Percentiles rank a stretch among this genome's conserved stretches.
Conservation (phyloP, 1,140 invertebrate genomes). For the Adelges cooleyi region DNA sequence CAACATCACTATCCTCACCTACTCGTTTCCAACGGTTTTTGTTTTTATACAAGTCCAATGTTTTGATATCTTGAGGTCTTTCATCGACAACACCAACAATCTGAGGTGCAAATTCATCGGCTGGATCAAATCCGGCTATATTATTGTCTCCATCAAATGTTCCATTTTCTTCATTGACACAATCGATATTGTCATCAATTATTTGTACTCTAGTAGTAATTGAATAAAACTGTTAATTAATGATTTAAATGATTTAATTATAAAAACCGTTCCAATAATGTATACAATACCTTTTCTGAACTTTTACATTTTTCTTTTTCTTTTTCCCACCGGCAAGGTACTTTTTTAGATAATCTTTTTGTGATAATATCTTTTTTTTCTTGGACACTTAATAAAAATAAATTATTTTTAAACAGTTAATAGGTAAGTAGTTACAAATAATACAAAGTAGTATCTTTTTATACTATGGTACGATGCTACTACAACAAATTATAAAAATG, state of each 20-base stretch:
- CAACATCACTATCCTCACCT: constrained; percentile 34
- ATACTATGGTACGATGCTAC: too few species aligned
- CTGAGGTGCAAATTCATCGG: constrained; percentile 73
- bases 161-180: constrained; percentile 40
- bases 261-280: constrained; percentile 5
- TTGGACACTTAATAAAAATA: constrained; percentile 1
- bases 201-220: constrained; percentile 61
- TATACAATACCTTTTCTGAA: constrained; percentile 32
- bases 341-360: constrained; percentile 68
- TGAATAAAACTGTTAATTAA: background rate
- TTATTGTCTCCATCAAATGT: constrained; percentile 48
- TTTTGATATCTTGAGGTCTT: constrained; percentile 53
- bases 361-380: constrained; percentile 34
- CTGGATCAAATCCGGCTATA: constrained; percentile 55
- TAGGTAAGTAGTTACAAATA: too few species aligned
- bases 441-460: too few species aligned
- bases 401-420: too few species aligned
- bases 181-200: constrained; percentile 76
- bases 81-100: constrained; percentile 86
- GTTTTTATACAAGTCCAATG: constrained; percentile 49
- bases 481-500: too few species aligned
- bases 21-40: constrained; percentile 62
- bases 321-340: constrained; percentile 33
- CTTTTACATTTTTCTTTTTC: constrained; percentile 32
- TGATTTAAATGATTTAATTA: background rate